These are phyloP conservation scores for Neoascia interrupta DNA, from an alignment of 2,888 invertebrate species.

Conservation along the genomic window DNA sequence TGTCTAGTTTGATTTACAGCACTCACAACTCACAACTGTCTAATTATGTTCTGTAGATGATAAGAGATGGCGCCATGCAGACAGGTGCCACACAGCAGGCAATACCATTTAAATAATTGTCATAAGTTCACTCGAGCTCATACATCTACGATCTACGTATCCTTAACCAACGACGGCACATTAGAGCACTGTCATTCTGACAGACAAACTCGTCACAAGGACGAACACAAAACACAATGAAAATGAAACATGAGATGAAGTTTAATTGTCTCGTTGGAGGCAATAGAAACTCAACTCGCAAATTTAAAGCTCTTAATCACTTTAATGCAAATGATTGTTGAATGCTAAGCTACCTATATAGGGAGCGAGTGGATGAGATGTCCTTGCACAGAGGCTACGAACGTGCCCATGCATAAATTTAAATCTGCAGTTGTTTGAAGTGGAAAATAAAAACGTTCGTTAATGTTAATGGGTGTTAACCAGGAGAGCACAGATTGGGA, in stretches of 20 bases:
- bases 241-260: slow-evolving; percentile 21
- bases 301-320: slow-evolving; percentile 35
- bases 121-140: not conserved
- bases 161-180: not conserved
- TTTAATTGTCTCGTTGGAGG: slow-evolving; percentile 12
- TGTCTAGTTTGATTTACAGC: slow-evolving; percentile 40
- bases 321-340: slow-evolving; percentile 42
- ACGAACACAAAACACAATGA: not conserved
- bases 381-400: slow-evolving; percentile 1
- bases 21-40: slow-evolving; percentile 39
- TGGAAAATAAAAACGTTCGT: slow-evolving; percentile 5
- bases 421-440: slow-evolving; percentile 17
- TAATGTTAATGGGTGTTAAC: slow-evolving; percentile 47
- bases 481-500: slow-evolving; percentile 4
- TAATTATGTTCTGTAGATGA: slow-evolving; percentile 40
- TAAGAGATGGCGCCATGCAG: slow-evolving; percentile 27
- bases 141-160: not conserved
- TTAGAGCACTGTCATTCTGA: slow-evolving; percentile 9
- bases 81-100: slow-evolving; percentile 28
- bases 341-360: too few species aligned
- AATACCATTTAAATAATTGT: slow-evolving; percentile 24
- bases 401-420: slow-evolving; percentile 45
- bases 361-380: slow-evolving; percentile 29
- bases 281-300: slow-evolving; percentile 21
- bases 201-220: not conserved